Evolutionary conservation across 2,113 vertebrate species (phyloP), one percentile per base, ranked within the genome.

Genomic region (Helogale parvula): DNA sequence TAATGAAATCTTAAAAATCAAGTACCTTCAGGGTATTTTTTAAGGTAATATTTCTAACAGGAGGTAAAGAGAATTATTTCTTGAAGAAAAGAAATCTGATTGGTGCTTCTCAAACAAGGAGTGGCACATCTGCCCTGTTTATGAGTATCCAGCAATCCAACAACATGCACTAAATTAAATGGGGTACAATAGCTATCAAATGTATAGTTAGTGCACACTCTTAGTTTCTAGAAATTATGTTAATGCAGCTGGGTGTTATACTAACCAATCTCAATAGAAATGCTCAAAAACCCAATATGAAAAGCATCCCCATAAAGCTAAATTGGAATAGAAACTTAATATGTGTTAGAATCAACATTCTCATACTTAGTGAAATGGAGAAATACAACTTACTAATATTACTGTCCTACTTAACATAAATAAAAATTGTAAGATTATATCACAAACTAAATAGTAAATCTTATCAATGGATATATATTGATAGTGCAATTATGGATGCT

Each of bases 1-100:
- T 87, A 95, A 85, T 65, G 16, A 50, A 80, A 57, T 92, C 60
- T 95, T 92, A 89, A 93, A 86, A 95, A 66, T 72, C 3, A 91
- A 96, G 81, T 31, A 33, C 23, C 23, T 88, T 72, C 35, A 95
- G 16, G 19, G 54, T 21, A 52, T 92, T 69, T 76, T 52, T 10
- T 13, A 50, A 68, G n/a, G 29, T 60, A 90, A 72, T 71, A 83
- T 72, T 77, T 94, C 35, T 71, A 57, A 41, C 5, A 94, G 33
- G 7, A 81, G 8, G 13, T 71, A 77, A 47, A 23, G 7, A 86
- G 9, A 88, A 79, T 93, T 92, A 50, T 93, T 83, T 96, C 72
- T 68, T 90, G 17, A 87, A 90, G 38, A 76, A 96, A 72, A 87
- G 41, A 14, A 80, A 82, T 89, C 94, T 89, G 50, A 47, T 35